Evolutionary conservation across 53 echinoderm and acorn worm genomes (phyloP).

Genomic region (Crossaster papposus): DNA sequence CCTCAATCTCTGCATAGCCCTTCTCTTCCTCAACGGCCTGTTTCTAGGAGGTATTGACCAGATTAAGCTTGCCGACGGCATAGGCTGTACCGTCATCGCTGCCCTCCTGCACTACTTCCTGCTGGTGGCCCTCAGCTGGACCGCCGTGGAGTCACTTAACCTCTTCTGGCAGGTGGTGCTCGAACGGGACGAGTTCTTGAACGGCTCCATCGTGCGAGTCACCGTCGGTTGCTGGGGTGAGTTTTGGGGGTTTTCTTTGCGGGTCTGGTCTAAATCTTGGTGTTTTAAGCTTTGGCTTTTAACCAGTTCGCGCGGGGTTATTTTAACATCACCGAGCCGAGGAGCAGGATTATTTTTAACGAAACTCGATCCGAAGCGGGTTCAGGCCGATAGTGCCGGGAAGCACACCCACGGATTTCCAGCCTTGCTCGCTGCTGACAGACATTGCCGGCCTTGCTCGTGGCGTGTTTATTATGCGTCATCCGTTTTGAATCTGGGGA

Average conservation of each 20-base stretch:
- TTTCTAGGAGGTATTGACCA: slow-evolving; percentile 61
- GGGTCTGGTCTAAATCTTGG: not conserved
- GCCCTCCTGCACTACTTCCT: slow-evolving; percentile 60
- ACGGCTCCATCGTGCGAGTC: slow-evolving; percentile 27
- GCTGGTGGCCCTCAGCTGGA: slow-evolving; percentile 55
- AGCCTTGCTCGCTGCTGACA: too few relatives aligned
- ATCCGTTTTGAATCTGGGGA: too few relatives aligned
- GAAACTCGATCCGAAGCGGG: too few relatives aligned
- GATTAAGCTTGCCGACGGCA: slow-evolving; percentile 41
- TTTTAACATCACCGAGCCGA: too few relatives aligned
- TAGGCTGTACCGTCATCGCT: slow-evolving; percentile 46
- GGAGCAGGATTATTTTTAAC: too few relatives aligned
- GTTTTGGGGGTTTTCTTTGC: not conserved
- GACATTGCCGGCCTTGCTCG: too few relatives aligned
- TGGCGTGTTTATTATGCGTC: too few relatives aligned
- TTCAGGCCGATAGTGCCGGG: too few relatives aligned
- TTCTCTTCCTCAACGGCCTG: slow-evolving; percentile 45
- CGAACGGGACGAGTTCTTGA: slow-evolving; percentile 46
- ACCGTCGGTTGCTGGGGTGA: slow-evolving; percentile 49
- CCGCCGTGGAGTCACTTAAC: slow-evolving; percentile 49
- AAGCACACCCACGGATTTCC: too few relatives aligned
- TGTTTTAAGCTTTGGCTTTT: too few relatives aligned
- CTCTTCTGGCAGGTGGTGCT: slow-evolving; percentile 57
- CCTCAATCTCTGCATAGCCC: slow-evolving; percentile 53
- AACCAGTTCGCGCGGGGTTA: too few relatives aligned